Evolutionary conservation across 2,888 invertebrate species (phyloP), one percentile per base, ranked within the genome.

Genomic region (Drosophila longiperda): DNA sequence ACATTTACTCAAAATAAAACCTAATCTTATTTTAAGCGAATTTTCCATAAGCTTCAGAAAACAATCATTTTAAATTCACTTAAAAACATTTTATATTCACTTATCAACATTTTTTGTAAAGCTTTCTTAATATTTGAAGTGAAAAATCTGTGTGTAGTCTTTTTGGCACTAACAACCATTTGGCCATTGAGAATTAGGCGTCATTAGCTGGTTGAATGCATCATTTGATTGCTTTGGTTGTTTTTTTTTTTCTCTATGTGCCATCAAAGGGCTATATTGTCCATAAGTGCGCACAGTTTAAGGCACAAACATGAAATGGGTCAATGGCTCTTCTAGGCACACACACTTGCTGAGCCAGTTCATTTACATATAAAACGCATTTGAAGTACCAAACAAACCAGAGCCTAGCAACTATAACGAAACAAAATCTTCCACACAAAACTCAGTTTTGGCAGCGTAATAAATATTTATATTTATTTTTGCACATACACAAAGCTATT

Each of bases 391-490:
- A 33, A 26, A 45, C 38, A 50, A 48, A 29, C 58, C 34, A 62
- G 52, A 71, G 60, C n/a, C 62, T 45, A 40, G 62, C 50, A 55
- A 55, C 55, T 55, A 38, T n/a, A 55, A 38, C 38, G 33, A 36
- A 36, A 17, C 40, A 32, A 20, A 50, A 40, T 36, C 26, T 57
- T 52, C 65, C 64, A 32, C 48, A 62, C 64, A 36, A 79, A 80
- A 75, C 66, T 78, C 72, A 65, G 72, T 78, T 68, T 69, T 66
- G 63, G 66, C 54, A 32, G 53, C 74, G 82, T 73, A 80, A 87
- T 89, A 85, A 85, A 89, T 85, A 89, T 89, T 89, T 89, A 89
- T 85, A 87, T 85, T 85, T 87, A 87, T 87, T 89, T 89, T 77
- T 69, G 73, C 89, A 75, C 83, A 84, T 59, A 66, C 65, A 66